These are phyloP conservation scores for Tribolium castaneum DNA, from an alignment of 1,140 invertebrate genomes.

Conservation along the genomic window DNA sequence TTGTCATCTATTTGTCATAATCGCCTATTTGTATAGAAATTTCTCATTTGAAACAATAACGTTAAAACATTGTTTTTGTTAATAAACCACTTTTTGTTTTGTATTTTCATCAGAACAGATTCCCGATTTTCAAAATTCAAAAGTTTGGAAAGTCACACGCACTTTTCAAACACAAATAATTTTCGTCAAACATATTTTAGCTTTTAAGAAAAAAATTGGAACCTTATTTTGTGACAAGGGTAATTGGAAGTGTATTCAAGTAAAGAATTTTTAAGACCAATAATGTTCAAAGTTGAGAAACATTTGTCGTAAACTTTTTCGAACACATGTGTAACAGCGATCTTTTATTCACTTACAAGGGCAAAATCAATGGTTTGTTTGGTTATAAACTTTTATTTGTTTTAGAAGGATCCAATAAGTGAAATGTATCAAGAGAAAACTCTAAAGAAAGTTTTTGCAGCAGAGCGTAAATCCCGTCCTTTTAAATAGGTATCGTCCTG, in stretches of 20 bases:
- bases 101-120: too few species aligned
- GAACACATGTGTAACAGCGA: constrained; percentile 9
- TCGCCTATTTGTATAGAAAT: too few species aligned
- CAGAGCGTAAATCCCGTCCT: neutral
- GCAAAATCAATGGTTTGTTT: constrained; percentile 23
- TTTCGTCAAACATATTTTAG: too few species aligned
- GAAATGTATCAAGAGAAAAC: constrained; percentile 8
- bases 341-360: constrained; percentile 10
- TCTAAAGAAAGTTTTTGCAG: neutral
- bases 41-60: too few species aligned
- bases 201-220: too few species aligned
- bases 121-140: too few species aligned
- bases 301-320: constrained; percentile 2
- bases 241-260: neutral
- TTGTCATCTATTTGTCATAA: too few species aligned
- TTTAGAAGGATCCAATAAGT: constrained; percentile 19
- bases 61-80: too few species aligned
- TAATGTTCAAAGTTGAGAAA: neutral
- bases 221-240: too few species aligned
- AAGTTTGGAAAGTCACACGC: too few species aligned
- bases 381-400: constrained; percentile 21
- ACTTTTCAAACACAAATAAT: too few species aligned
- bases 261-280: neutral
- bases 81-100: too few species aligned
- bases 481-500: neutral